Percentiles rank a stretch among this genome's conserved stretches.
Conservation (phyloP, 2,888 invertebrate species). For the Cryptophagus acutangulus region DNA sequence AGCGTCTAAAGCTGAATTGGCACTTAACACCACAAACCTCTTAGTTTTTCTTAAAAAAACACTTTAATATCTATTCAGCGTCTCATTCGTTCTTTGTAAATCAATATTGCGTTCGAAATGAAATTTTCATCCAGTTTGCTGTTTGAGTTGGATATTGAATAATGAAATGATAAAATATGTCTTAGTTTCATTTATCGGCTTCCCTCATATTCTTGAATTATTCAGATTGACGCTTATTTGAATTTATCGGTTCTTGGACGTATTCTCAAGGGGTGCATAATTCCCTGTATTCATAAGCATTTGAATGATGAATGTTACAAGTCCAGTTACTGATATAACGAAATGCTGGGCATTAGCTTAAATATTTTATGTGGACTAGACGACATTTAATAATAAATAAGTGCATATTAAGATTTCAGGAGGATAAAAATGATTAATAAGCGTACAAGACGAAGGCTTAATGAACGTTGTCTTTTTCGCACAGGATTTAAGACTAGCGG, state of each 20-base stretch:
- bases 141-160: too few relatives aligned
- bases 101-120: too few relatives aligned
- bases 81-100: constrained; percentile 12
- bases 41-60: constrained; percentile 24
- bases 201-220: constrained; percentile 5
- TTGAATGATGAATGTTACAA: neutral
- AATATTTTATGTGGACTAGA: neutral
- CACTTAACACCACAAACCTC: constrained; percentile 22
- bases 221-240: constrained; percentile 9
- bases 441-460: constrained; percentile 5
- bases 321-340: constrained; percentile 1
- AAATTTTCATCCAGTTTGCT: too few relatives aligned
- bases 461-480: constrained; percentile 6
- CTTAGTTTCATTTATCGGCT: constrained; percentile 6
- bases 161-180: too few relatives aligned
- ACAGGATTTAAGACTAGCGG: constrained; percentile 5
- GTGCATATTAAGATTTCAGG: too few relatives aligned
- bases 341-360: neutral
- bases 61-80: constrained; percentile 25
- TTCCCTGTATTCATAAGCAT: constrained; percentile 3
- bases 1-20: constrained; percentile 6
- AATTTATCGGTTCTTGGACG: constrained; percentile 5
- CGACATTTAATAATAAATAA: too few relatives aligned
- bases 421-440: neutral
- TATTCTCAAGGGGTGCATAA: constrained; percentile 7